phyloP scores from a whole-genome alignment of 2,797 vertebrate genomes.

The Sternarchorhynchus goeldii region DNA sequence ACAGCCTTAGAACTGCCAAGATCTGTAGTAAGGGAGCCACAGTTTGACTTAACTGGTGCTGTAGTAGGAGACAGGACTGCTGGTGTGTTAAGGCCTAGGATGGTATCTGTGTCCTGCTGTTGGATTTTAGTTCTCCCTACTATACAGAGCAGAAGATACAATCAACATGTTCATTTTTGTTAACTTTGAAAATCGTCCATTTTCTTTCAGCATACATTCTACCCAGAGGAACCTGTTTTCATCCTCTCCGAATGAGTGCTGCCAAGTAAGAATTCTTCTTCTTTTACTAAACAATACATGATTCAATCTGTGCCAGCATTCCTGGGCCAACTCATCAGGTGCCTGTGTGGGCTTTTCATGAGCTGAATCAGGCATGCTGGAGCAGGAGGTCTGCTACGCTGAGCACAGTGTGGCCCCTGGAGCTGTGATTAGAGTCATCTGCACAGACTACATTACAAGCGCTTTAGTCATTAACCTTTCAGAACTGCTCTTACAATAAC shows the following conservation, averaged over 20 bases:
- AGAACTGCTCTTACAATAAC: background rate
- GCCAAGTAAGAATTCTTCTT: slow-evolving; percentile 23
- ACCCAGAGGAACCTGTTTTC: background rate
- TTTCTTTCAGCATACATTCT: slow-evolving; percentile 12
- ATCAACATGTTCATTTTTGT: background rate
- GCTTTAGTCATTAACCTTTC: background rate
- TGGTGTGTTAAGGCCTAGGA: too few relatives aligned
- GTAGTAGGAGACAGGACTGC: too few relatives aligned
- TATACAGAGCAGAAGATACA: background rate
- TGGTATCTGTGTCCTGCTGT: too few relatives aligned
- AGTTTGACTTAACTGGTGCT: too few relatives aligned
- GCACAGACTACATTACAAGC: background rate
- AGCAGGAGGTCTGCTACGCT: background rate
- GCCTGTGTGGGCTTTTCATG: background rate
- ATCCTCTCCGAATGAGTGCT: background rate
- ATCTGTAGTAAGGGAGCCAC: too few relatives aligned
- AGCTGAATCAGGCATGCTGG: background rate
- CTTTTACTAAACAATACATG: background rate
- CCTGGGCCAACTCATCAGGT: background rate
- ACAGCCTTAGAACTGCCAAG: too few relatives aligned
- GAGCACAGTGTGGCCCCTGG: too few relatives aligned
- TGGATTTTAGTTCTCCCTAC: too few relatives aligned
- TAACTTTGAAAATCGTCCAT: background rate
- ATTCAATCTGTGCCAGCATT: too few relatives aligned
- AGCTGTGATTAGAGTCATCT: background rate